Evolutionary conservation across 2,888 invertebrate genomes (phyloP), one percentile per base, ranked within the genome.

Genomic region (Dryocosmus kuriphilus): DNA sequence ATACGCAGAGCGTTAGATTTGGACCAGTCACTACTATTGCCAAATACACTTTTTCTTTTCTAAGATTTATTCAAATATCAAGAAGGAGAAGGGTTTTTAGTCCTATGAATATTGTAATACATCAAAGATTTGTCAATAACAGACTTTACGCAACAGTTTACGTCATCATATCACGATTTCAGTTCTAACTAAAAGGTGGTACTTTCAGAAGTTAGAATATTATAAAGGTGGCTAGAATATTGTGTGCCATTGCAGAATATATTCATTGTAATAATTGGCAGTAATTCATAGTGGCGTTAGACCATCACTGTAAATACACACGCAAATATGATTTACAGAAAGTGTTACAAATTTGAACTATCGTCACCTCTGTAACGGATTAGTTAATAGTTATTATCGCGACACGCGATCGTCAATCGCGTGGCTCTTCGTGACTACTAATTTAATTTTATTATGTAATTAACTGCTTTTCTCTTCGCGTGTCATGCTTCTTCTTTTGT

Each of bases 381-480:
- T 24, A 57, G 60, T 46, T 57, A 6, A 60, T 78, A 63, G 60
- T 46, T 46, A 16, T 62, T 78, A 63, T 55, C 38, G 51, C 74
- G 51, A 38, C 63, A 32, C 82, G 80, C 80, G 81, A 80, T 57
- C 57, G 14, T 5, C 22, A 57, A 57, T 57, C 57, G 24, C 5
- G 11, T 57, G 57, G 6, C 24, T 24, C 57, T 57, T 57, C 14
- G 57, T 57, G 24, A 14, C 81, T 85, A 82, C 81, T 87, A 86
- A 88, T 87, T 87, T 85, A 85, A 86, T 84, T 78, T 84, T 86
- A 85, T 85, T 85, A 84, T 81, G 82, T 83, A 85, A 88, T 87
- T 86, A 88, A 84, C 84, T 80, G 83, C 85, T 87, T 88, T 88
- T 86, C 81, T 81, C 86, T 83, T 88, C 85, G 85, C 83, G 82